These are phyloP conservation scores for Phrynosoma blainvillii DNA, from an alignment of 2,113 vertebrate genomes.

Conservation along the genomic window DNA sequence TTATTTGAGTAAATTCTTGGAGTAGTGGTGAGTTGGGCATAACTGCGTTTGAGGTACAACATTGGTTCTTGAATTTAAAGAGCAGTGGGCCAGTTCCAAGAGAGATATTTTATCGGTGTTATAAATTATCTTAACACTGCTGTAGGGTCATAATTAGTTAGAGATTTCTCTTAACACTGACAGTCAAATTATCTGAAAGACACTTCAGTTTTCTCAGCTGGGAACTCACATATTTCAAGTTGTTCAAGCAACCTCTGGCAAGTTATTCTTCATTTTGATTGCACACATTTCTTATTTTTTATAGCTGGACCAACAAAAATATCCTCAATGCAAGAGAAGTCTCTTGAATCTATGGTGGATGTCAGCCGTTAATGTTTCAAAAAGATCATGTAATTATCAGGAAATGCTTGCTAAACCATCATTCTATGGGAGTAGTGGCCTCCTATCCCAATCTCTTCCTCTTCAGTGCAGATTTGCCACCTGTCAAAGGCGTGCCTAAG, in stretches of 20 bases:
- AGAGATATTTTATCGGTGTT: constrained; percentile 1
- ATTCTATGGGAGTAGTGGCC: neutral
- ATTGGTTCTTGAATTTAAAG: constrained; percentile 4
- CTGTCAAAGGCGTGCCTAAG: no score
- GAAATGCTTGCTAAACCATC: neutral
- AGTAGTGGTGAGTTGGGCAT: neutral
- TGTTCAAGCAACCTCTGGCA: constrained; percentile 17
- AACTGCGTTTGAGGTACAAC: neutral
- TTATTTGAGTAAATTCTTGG: neutral
- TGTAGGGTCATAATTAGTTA: neutral
- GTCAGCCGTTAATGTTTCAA: neutral
- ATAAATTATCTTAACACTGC: accelerated
- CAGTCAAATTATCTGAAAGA: constrained; percentile 21
- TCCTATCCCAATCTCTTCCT: no score
- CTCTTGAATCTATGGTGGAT: neutral
- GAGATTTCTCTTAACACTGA: constrained; percentile 11
- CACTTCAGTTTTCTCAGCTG: neutral
- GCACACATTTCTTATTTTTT: neutral
- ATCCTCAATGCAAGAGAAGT: constrained; percentile 8
- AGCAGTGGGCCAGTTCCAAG: neutral
- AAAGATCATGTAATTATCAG: no score
- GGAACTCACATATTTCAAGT: neutral
- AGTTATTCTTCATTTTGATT: constrained; percentile 20
- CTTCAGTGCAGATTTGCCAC: no score
- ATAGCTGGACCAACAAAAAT: constrained; percentile 24